Base-by-base conservation (phyloP, 2,888 invertebrate genomes). In the Drosophila formosana region DNA sequence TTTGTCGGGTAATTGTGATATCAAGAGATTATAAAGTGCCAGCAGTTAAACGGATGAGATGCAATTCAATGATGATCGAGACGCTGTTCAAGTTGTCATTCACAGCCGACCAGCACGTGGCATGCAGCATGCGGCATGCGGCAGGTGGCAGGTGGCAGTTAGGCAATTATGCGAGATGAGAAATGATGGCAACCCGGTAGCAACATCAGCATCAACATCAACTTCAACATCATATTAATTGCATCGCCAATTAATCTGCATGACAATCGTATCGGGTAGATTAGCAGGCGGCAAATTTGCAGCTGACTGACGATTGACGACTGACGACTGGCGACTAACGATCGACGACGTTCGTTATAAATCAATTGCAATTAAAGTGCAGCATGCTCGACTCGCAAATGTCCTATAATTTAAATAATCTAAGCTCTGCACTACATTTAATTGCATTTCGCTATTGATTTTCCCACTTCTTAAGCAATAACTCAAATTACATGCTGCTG, bases 171-270 rank as follows among this genome's bases (percentile, higher is more conserved):
- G 67, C 72, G 53, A 49, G 41, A 34, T 76, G 74, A 72, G 53
- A 67, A 63, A 67, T 71, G 76, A 76, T 75, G 47, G 66, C 61
- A 75, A 26, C 46, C 72, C 56, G 66, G 72, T 66, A 75, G 72
- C 75, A 52, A 26, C 25, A 32, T 51, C 41, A 39, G 58, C 70
- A 82, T 79, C 77, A 18, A 18, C 18, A 18, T 18, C 18, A n/a
- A n/a, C n/a, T n/a, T n/a, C n/a, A n/a, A n/a, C n/a, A 79, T 77
- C 34, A 61, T 66, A 87, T 79, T 79, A 79, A 84, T 79, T 79
- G 79, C 75, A 75, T 43, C 75, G 47, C 64, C 83, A 87, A 83
- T 84, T 87, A 82, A 84, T 82, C 80, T 66, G 75, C 56, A 77
- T 67, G 84, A 79, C 79, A 87, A 78, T 87, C 85, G 80, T 71